Conservation (phyloP, 2,113 vertebrate genomes). For the Hippocampus barbouri region DNA sequence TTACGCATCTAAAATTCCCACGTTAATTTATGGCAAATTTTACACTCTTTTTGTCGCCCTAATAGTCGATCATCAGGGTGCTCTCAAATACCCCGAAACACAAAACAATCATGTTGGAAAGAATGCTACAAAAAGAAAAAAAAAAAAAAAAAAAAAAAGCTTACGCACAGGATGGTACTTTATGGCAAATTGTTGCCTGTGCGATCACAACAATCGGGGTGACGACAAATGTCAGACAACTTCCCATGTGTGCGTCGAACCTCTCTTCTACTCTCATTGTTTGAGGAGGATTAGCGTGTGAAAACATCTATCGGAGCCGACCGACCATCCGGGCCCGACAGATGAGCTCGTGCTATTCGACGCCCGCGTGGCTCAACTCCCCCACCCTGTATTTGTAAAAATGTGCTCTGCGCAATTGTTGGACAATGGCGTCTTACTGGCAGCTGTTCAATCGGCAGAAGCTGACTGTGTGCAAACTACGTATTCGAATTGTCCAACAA, state of each 20-base stretch:
- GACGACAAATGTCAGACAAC: neutral
- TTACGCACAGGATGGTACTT: neutral
- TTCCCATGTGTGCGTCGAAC: conserved; percentile 21
- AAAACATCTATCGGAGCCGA: conserved; percentile 34
- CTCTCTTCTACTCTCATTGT: conserved; percentile 57
- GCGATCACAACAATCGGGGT: neutral
- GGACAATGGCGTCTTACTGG: too few relatives aligned
- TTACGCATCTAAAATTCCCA: too few relatives aligned
- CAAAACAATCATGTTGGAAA: too few relatives aligned
- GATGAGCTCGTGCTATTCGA: conserved; percentile 2
- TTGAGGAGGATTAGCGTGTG: conserved; percentile 53
- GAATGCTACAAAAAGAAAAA: too few relatives aligned
- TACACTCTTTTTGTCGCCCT: too few relatives aligned
- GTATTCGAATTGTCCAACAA: too few relatives aligned
- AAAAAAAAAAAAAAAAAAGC: too few relatives aligned
- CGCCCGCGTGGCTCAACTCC: conserved; percentile 19
- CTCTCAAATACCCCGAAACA: too few relatives aligned
- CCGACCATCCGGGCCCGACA: conserved; percentile 9
- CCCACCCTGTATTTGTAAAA: conserved; percentile 24
- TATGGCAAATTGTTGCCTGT: neutral
- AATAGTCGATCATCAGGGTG: too few relatives aligned
- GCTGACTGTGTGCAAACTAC: too few relatives aligned
- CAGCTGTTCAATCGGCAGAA: too few relatives aligned
- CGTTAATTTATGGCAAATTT: too few relatives aligned
- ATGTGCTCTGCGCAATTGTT: conserved; percentile 40